These are phyloP conservation scores for Thera britannica DNA, from an alignment of 2,888 invertebrate genomes.

Conservation along the genomic window DNA sequence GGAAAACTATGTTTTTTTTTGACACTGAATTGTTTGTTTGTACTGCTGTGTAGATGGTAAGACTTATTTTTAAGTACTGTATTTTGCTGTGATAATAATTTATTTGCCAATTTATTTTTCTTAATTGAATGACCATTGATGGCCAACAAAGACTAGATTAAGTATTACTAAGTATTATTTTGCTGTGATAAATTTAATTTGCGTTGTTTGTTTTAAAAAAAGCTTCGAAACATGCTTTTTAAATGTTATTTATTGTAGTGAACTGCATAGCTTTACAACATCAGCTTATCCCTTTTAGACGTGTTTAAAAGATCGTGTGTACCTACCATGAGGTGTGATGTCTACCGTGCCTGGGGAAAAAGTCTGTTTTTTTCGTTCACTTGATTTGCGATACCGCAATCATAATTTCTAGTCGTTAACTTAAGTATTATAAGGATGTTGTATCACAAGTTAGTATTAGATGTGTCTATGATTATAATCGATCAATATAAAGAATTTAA, in stretches of 20 bases:
- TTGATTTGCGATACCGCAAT: neutral
- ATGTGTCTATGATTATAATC: slow-evolving; percentile 22
- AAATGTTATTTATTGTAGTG: neutral
- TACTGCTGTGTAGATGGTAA: neutral
- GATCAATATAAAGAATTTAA: neutral
- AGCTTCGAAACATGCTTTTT: neutral
- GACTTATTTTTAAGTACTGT: neutral
- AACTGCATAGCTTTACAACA: slow-evolving; percentile 6
- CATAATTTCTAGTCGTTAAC: slow-evolving; percentile 1
- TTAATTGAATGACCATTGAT: slow-evolving; percentile 1
- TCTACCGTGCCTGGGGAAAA: neutral
- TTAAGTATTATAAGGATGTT: slow-evolving; percentile 7
- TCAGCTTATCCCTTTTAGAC: no score
- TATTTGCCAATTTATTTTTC: slow-evolving; percentile 12
- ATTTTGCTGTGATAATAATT: slow-evolving; percentile 18
- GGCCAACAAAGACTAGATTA: neutral
- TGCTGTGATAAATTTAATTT: slow-evolving; percentile 15
- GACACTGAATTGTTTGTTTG: neutral
- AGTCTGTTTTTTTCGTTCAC: neutral
- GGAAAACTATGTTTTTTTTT: neutral
- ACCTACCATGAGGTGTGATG: neutral
- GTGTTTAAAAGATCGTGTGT: no score
- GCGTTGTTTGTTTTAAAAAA: neutral
- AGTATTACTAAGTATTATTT: slow-evolving; percentile 4
- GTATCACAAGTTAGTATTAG: slow-evolving; percentile 3